Evolutionary conservation across 2,888 invertebrate genomes (phyloP).

Genomic region (Apocheima hispidaria): DNA sequence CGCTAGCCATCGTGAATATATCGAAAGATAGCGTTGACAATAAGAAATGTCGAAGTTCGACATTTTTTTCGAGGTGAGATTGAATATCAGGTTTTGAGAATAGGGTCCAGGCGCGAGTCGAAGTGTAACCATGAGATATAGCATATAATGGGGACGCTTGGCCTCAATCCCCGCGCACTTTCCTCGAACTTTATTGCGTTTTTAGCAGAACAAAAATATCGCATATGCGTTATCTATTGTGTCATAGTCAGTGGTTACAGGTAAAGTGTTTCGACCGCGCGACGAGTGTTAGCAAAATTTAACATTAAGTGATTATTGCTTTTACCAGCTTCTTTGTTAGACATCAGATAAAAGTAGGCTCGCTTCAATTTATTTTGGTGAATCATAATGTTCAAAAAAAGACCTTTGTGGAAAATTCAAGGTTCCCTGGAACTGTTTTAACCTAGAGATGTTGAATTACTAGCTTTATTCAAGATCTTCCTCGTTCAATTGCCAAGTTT

Average conservation of each 20-base stretch:
- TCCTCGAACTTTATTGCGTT: too few relatives aligned
- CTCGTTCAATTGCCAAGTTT: slow-evolving; percentile 39
- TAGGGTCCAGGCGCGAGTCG: too few relatives aligned
- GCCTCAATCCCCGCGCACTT: too few relatives aligned
- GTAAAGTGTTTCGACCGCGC: not conserved
- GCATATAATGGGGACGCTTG: too few relatives aligned
- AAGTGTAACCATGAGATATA: too few relatives aligned
- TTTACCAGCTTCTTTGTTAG: slow-evolving; percentile 9
- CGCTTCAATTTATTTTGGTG: slow-evolving; percentile 12
- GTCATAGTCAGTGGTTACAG: not conserved
- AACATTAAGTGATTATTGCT: slow-evolving; percentile 17
- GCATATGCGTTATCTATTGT: not conserved
- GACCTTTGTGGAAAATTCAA: slow-evolving; percentile 15
- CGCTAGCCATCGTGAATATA: too few relatives aligned
- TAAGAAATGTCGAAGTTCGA: too few relatives aligned
- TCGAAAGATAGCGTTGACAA: too few relatives aligned
- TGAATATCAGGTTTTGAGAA: too few relatives aligned
- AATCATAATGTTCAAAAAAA: slow-evolving; percentile 11
- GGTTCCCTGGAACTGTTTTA: slow-evolving; percentile 25
- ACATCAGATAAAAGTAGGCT: not conserved
- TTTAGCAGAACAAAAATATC: not conserved
- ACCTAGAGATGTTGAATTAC: slow-evolving; percentile 17
- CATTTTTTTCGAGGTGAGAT: too few relatives aligned
- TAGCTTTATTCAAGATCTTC: slow-evolving; percentile 39
- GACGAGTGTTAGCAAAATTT: slow-evolving; percentile 11